These are phyloP conservation scores for Etheostoma spectabile DNA, from an alignment of 2,113 vertebrate species.

Conservation along the genomic window DNA sequence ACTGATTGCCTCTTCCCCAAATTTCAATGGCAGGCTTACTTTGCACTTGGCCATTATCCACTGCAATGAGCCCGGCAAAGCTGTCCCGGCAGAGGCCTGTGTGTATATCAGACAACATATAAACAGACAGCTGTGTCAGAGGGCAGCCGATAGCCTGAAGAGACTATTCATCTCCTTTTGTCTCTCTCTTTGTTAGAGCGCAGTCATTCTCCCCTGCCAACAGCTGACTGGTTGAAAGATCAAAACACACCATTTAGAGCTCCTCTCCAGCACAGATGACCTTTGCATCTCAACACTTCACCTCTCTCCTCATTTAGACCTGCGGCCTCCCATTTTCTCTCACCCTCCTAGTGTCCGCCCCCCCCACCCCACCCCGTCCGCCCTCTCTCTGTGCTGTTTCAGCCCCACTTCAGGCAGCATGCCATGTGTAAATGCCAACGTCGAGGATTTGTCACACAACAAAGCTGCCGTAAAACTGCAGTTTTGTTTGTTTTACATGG, in stretches of 20 bases:
- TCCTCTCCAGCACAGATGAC: conserved; percentile 61
- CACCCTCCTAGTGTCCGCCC: conserved; percentile 26
- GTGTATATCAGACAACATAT: conserved; percentile 70
- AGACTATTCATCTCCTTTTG: conserved; percentile 74
- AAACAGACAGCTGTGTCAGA: conserved; percentile 75
- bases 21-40: conserved; percentile 26
- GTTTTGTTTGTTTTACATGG: conserved; percentile 69
- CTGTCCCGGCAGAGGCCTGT: conserved; percentile 43
- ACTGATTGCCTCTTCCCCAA: conserved; percentile 12
- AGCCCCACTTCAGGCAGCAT: conserved; percentile 48
- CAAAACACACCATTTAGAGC: conserved; percentile 74
- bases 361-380: not conserved
- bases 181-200: conserved; percentile 58
- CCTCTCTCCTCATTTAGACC: conserved; percentile 43
- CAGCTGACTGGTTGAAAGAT: conserved; percentile 62
- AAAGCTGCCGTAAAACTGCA: conserved; percentile 72
- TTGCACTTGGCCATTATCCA: conserved; percentile 41
- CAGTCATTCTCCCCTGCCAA: conserved; percentile 38
- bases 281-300: conserved; percentile 67
- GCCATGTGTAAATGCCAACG: conserved; percentile 74
- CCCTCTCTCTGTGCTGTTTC: conserved; percentile 11
- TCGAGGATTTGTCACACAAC: conserved; percentile 75
- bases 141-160: conserved; percentile 66
- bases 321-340: conserved; percentile 14
- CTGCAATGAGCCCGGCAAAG: conserved; percentile 44